These are phyloP conservation scores for Neogobius melanostomus DNA, from an alignment of 2,113 vertebrate species.

Conservation along the genomic window DNA sequence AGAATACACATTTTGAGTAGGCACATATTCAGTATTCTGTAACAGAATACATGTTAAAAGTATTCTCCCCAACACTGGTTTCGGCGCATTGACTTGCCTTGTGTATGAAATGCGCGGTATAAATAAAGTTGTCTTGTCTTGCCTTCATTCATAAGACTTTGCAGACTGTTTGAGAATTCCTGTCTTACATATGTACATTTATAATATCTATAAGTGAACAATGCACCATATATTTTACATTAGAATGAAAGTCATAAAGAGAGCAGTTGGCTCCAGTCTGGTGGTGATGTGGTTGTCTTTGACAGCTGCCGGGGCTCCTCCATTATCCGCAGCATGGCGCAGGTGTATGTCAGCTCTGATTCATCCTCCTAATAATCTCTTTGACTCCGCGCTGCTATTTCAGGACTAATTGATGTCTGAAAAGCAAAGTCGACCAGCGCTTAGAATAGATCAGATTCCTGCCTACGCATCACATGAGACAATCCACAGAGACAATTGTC, in stretches of 20 bases:
- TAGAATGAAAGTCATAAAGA: neutral
- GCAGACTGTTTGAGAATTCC: neutral
- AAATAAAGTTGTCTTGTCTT: no score
- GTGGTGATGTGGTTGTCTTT: slow-evolving; percentile 30
- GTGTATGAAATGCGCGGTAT: no score
- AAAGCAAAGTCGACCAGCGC: slow-evolving; percentile 49
- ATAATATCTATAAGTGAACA: neutral
- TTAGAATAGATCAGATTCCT: slow-evolving; percentile 60
- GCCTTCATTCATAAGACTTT: no score
- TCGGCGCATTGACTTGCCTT: no score
- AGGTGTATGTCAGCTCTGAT: slow-evolving; percentile 65
- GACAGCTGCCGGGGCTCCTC: slow-evolving; percentile 52
- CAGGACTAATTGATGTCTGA: slow-evolving; percentile 73
- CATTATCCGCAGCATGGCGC: slow-evolving; percentile 43
- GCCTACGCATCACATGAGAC: slow-evolving; percentile 47
- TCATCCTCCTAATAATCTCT: slow-evolving; percentile 61
- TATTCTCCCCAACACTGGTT: no score
- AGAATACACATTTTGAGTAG: no score
- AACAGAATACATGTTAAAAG: no score
- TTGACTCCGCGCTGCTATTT: slow-evolving; percentile 69
- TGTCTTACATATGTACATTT: neutral
- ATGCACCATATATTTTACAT: neutral
- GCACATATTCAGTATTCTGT: no score
- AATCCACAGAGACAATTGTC: slow-evolving; percentile 61
- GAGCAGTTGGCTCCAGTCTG: neutral